A percentile compares a stretch with the other conserved stretches of the same genome.
Conservation (phyloP, 2,797 vertebrate species). For the Poeciliopsis turneri region DNA sequence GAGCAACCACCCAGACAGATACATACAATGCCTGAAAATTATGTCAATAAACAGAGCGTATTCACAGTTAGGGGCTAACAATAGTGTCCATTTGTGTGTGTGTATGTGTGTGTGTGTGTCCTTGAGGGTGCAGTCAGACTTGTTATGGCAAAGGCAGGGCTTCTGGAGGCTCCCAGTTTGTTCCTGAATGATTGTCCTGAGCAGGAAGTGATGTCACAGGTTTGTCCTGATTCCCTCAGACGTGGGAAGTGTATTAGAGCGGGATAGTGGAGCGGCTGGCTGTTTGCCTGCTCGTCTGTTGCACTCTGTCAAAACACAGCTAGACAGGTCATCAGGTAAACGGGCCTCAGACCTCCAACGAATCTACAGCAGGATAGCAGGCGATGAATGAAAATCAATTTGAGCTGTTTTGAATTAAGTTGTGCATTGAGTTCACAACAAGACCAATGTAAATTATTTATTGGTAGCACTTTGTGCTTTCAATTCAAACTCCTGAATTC, state of each 20-base stretch:
- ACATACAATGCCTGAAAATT: conserved; percentile 57
- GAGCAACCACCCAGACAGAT: conserved; percentile 41
- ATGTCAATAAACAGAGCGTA: conserved; percentile 68
- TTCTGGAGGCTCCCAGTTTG: conserved; percentile 52
- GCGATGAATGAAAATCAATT: not conserved
- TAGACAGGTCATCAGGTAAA: conserved; percentile 8
- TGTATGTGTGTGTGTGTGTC: conserved; percentile 15
- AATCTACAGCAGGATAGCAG: not conserved
- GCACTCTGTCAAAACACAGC: conserved; percentile 4
- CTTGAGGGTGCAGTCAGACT: conserved; percentile 43
- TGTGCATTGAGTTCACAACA: not conserved
- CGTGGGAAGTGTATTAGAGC: conserved; percentile 73
- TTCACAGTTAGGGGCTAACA: conserved; percentile 64
- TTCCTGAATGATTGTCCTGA: conserved; percentile 78
- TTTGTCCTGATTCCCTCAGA: conserved; percentile 70
- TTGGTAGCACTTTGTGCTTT: conserved; percentile 7
- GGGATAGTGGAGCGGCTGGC: conserved; percentile 33
- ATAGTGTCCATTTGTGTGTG: conserved; percentile 50
- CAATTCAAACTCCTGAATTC: conserved; percentile 40
- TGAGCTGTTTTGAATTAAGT: not conserved
- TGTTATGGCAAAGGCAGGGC: conserved; percentile 69
- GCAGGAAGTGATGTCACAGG: conserved; percentile 77
- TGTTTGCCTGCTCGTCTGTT: conserved; percentile 10
- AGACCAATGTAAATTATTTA: not conserved
- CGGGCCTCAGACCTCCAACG: not conserved